Conservation (phyloP, 2,113 vertebrate species). For the Origma solitaria region DNA sequence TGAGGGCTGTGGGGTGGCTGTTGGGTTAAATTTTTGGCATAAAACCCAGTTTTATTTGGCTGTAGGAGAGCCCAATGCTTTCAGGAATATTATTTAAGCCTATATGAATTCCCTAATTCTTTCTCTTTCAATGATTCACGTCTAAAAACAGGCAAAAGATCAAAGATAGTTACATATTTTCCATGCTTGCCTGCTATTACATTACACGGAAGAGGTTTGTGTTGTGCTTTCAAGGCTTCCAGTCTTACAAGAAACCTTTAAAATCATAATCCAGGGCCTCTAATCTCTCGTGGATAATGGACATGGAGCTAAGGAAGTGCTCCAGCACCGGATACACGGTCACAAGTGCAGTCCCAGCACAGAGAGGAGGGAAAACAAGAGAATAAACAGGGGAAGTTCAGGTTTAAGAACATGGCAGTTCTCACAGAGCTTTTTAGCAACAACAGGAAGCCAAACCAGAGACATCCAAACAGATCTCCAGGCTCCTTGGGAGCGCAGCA, state of each 20-base stretch:
- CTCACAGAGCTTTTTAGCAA: neutral
- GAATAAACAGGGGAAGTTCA: neutral
- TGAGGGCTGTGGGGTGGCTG: neutral
- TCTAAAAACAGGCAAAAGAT: neutral
- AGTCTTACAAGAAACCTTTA: neutral
- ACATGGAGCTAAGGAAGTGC: neutral
- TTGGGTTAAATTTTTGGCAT: neutral
- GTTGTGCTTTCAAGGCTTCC: neutral
- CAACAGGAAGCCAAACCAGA: neutral
- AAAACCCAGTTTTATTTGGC: neutral
- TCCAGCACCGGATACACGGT: fast-evolving
- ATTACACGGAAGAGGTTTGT: neutral
- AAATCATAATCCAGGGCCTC: neutral
- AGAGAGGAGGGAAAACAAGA: neutral
- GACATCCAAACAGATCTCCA: neutral
- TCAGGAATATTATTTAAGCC: neutral
- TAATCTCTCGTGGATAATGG: neutral
- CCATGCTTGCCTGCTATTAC: neutral
- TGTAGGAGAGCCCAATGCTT: neutral
- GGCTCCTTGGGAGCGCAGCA: neutral
- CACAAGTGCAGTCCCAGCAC: neutral
- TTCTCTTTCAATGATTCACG: neutral
- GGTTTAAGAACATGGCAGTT: neutral
- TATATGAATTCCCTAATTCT: neutral
- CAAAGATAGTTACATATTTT: neutral